These are phyloP conservation scores for Periophthalmodon schlosseri DNA, from an alignment of 2,113 vertebrate species.

Conservation along the genomic window DNA sequence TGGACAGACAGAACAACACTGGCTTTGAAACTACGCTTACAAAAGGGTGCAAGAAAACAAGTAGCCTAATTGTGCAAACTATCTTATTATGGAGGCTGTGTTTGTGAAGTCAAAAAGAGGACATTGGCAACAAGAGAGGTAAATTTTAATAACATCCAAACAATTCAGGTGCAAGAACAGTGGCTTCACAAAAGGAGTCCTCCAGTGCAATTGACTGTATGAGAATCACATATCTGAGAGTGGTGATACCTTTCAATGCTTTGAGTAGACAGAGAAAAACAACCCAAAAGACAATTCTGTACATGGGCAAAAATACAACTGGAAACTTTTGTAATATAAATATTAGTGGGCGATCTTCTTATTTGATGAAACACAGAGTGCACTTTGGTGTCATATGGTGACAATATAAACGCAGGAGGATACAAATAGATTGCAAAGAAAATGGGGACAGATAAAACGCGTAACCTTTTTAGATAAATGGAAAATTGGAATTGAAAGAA, in stretches of 20 bases:
- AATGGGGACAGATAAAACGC: not conserved
- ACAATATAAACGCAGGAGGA: not conserved
- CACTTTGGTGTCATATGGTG: not conserved
- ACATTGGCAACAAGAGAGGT: constrained; percentile 52
- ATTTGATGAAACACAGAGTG: not conserved
- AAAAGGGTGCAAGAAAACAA: not conserved
- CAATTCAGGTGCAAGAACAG: constrained; percentile 44
- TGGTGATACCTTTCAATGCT: constrained; percentile 14
- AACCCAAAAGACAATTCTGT: constrained; percentile 4
- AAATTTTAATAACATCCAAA: constrained; percentile 55
- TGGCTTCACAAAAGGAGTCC: constrained; percentile 37
- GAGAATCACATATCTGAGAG: constrained; percentile 39
- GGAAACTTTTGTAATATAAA: not conserved
- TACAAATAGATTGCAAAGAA: not conserved
- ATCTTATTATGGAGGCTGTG: too few relatives aligned
- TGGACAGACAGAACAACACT: too few relatives aligned
- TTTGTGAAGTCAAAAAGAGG: not conserved
- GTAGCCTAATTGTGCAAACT: not conserved
- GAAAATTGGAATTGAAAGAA: too few relatives aligned
- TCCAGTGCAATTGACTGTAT: constrained; percentile 31
- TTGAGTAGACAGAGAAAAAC: not conserved
- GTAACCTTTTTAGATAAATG: too few relatives aligned
- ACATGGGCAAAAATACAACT: constrained; percentile 23
- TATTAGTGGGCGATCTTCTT: not conserved
- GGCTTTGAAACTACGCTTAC: too few relatives aligned